Evolutionary conservation across 1,140 invertebrate genomes (phyloP), one percentile per base, ranked within the genome.

Genomic region (Eurosta solidaginis): DNA sequence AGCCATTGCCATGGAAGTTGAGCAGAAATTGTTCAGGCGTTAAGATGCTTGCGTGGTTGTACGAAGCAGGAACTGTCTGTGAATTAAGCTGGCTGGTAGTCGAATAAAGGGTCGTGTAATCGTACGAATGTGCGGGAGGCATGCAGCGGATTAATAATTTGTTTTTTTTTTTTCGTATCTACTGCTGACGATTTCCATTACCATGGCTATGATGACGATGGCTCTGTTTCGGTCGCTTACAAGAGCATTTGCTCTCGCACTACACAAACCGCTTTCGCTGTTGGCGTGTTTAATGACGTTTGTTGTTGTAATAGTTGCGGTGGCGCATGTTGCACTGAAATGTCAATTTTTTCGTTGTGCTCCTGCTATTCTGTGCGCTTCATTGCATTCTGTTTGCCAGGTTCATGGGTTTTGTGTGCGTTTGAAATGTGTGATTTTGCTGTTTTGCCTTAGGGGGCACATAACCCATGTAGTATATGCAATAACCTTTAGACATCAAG

Each of bases 81-180:
- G 20, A 25, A n/a, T 47, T n/a, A 17, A 17, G 7, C 45, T 47
- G 12, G 3, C 6, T 17, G 45, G 4, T 17, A 9, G 45, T 14
- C 45, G n/a, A n/a, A n/a, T n/a, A n/a, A 47, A 17, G 45, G 14
- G 45, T 12, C 9, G 45, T 12, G 45, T 12, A 17, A n/a, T 7
- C 12, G 33, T 68, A 6, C 7, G 33, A 6, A 10, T 52, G 17
- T 33, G 14, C 2, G n/a, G 59, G 0, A n/a, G 59, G 59, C n/a
- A 68, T 36, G 59, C 33, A 40, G 52, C n/a, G 59, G 59, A n/a
- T n/a, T n/a, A n/a, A n/a, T n/a, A n/a, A n/a, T n/a, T 59, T 59
- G 27, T 59, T 59, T 12, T 47, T 47, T 47, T 36, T 36, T 40
- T 6, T 68, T 12, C n/a, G 20, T 68, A 33, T 20, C 27, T 54